phyloP scores from a whole-genome alignment of 2,888 invertebrate genomes.

The Selenia dentaria region DNA sequence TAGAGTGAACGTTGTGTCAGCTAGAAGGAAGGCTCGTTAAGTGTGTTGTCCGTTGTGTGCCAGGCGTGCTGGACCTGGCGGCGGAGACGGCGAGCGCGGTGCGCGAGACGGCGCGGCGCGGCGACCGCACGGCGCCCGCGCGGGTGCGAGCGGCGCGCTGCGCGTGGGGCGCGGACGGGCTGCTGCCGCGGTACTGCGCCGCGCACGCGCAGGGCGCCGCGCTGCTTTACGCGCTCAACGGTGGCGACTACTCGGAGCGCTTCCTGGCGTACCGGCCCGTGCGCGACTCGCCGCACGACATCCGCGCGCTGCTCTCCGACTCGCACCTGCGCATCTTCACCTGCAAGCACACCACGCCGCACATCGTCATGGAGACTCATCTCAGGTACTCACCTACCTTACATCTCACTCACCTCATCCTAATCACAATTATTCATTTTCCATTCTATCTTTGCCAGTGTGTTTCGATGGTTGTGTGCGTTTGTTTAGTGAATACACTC shows the following conservation, averaged over 20 bases:
- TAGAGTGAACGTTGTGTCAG: neutral
- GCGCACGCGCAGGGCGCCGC: slow-evolving; percentile 91
- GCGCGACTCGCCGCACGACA: slow-evolving; percentile 90
- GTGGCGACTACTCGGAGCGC: slow-evolving; percentile 89
- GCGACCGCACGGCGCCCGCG: slow-evolving; percentile 86
- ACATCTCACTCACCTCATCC: too few species aligned
- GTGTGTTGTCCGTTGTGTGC: too few species aligned
- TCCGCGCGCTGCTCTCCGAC: slow-evolving; percentile 92
- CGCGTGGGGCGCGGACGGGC: slow-evolving; percentile 91
- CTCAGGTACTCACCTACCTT: slow-evolving; percentile 62
- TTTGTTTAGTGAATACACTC: too few species aligned
- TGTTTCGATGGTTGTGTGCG: too few species aligned
- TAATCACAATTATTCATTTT: too few species aligned
- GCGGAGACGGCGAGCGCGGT: neutral
- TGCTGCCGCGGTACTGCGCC: slow-evolving; percentile 92
- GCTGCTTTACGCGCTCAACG: slow-evolving; percentile 88
- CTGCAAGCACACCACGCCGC: slow-evolving; percentile 81
- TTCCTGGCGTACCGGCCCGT: slow-evolving; percentile 93
- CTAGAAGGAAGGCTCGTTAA: too few species aligned
- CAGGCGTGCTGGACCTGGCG: slow-evolving; percentile 88
- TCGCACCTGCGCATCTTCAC: slow-evolving; percentile 89
- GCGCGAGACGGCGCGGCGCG: neutral
- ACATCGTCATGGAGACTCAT: slow-evolving; percentile 86
- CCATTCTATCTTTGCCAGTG: too few species aligned
- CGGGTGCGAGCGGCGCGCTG: slow-evolving; percentile 89